phyloP scores from a whole-genome alignment of 2,888 invertebrate species.

The Plusia festucae region DNA sequence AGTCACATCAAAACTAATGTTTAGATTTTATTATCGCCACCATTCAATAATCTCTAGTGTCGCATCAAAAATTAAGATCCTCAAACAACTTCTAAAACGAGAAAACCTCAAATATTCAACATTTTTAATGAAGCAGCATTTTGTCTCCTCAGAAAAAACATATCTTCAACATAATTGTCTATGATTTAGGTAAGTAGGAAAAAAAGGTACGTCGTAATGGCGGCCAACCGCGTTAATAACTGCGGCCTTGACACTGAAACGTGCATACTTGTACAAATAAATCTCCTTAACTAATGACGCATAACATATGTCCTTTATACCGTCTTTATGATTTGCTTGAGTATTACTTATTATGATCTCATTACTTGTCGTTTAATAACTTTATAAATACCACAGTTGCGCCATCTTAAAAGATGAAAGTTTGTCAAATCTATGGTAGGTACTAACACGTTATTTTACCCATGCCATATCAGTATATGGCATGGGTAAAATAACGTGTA shows the following conservation, averaged over 20 bases:
- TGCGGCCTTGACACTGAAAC: slow-evolving; percentile 52
- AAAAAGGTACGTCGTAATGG: slow-evolving; percentile 11
- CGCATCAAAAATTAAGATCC: neutral
- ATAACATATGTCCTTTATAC: slow-evolving; percentile 9
- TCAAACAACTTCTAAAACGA: neutral
- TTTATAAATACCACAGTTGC: neutral
- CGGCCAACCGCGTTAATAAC: slow-evolving; percentile 24
- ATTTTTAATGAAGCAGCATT: neutral
- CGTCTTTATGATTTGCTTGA: slow-evolving; percentile 7
- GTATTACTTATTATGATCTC: slow-evolving; percentile 5
- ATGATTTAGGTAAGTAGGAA: neutral
- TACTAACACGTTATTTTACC: too few species aligned
- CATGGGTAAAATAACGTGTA: too few species aligned
- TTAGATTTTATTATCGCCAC: too few species aligned
- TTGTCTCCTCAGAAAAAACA: slow-evolving; percentile 5
- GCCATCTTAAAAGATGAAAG: neutral
- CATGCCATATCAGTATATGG: too few species aligned
- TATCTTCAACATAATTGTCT: slow-evolving; percentile 3
- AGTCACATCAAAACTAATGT: too few species aligned
- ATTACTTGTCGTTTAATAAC: neutral
- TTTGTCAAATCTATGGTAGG: too few species aligned
- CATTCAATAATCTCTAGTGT: too few species aligned
- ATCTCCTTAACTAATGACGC: slow-evolving; percentile 32
- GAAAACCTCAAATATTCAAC: neutral
- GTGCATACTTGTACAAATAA: slow-evolving; percentile 35